These are phyloP conservation scores for Xanthia togata DNA, from an alignment of 2,888 invertebrate genomes.

Conservation along the genomic window DNA sequence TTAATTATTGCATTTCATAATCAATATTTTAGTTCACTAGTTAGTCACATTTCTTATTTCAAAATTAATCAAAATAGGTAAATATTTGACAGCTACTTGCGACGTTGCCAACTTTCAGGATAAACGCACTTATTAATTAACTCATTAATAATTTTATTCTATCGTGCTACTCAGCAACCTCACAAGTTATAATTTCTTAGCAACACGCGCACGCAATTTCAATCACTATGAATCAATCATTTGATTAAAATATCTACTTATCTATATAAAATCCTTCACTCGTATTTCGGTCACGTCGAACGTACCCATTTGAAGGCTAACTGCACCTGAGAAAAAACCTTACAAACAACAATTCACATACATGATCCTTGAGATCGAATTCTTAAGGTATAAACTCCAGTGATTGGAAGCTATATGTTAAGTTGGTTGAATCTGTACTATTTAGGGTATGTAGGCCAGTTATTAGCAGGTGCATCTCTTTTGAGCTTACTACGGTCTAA, in stretches of 20 bases:
- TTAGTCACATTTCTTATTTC: too few species aligned
- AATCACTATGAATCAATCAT: slow-evolving; percentile 64
- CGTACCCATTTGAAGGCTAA: slow-evolving; percentile 55
- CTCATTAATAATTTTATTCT: slow-evolving; percentile 15
- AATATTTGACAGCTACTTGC: too few species aligned
- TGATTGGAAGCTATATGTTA: slow-evolving; percentile 44
- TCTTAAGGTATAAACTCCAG: slow-evolving; percentile 56
- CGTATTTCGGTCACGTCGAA: slow-evolving; percentile 62
- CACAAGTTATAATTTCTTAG: slow-evolving; percentile 40
- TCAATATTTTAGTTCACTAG: too few species aligned
- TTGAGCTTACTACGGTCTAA: slow-evolving; percentile 47
- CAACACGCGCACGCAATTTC: slow-evolving; percentile 46
- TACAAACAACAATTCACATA: slow-evolving; percentile 17
- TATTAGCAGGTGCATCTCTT: slow-evolving; percentile 68
- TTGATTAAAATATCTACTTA: slow-evolving; percentile 32
- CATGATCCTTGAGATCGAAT: slow-evolving; percentile 30
- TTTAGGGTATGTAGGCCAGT: slow-evolving; percentile 68
- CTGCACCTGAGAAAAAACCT: slow-evolving; percentile 55
- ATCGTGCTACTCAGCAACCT: slow-evolving; percentile 31
- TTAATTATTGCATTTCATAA: too few species aligned
- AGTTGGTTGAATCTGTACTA: slow-evolving; percentile 33
- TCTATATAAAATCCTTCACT: slow-evolving; percentile 50
- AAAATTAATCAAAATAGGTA: too few species aligned
- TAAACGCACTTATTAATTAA: not conserved
- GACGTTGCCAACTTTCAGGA: too few species aligned